phyloP scores from a whole-genome alignment of 1,140 invertebrate species.

The Leptinotarsa texana region DNA sequence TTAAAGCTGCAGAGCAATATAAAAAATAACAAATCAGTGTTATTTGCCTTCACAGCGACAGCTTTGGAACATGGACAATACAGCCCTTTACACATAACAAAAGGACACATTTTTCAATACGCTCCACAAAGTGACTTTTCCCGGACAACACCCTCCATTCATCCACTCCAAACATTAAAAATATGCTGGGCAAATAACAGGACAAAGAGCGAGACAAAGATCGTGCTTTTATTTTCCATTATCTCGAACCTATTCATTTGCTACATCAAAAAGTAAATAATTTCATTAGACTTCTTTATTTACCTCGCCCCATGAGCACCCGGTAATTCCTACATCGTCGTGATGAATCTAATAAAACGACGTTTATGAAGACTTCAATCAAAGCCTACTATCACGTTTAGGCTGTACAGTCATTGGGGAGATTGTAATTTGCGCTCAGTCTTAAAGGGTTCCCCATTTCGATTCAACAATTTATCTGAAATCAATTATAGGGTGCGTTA shows the following conservation, averaged over 20 bases:
- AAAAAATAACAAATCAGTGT: too few relatives aligned
- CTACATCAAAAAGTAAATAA: slow-evolving; percentile 28
- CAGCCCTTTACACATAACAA: not conserved
- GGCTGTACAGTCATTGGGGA: not conserved
- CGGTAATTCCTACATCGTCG: slow-evolving; percentile 10
- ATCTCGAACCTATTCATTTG: slow-evolving; percentile 23
- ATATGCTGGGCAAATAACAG: slow-evolving; percentile 20
- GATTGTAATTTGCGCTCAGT: not conserved
- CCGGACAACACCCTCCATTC: slow-evolving; percentile 18
- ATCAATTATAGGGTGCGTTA: not conserved
- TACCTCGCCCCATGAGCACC: slow-evolving; percentile 11
- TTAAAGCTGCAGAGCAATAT: too few relatives aligned
- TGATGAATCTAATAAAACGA: slow-evolving; percentile 23
- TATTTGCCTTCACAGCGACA: too few relatives aligned
- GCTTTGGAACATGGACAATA: not conserved
- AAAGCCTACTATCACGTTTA: not conserved
- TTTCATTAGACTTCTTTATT: slow-evolving; percentile 29
- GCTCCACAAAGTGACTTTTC: slow-evolving; percentile 8
- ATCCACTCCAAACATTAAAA: slow-evolving; percentile 10
- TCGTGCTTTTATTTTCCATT: slow-evolving; percentile 22
- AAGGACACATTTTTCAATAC: not conserved
- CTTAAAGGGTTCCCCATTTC: not conserved
- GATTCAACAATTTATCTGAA: not conserved
- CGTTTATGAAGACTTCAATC: slow-evolving; percentile 22
- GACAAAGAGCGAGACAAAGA: not conserved